A percentile compares a stretch with the other conserved stretches of the same genome.
phyloP scores from a whole-genome alignment of 1,140 invertebrate species.

The Colletes gigas region DNA sequence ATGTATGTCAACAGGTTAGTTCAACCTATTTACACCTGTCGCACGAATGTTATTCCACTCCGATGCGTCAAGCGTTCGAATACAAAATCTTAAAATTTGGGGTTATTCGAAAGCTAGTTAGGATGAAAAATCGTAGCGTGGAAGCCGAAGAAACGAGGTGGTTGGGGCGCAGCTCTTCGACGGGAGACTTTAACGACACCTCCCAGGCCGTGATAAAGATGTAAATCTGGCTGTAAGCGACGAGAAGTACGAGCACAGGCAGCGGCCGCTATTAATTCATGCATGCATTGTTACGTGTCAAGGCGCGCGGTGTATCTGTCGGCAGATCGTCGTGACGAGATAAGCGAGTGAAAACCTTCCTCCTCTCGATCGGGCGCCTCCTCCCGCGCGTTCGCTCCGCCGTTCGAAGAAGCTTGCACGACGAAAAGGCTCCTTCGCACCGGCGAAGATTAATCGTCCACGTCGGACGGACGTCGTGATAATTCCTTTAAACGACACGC shows the following conservation, averaged over 20 bases:
- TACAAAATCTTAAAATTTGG: no score
- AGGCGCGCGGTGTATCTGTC: slow-evolving; percentile 75
- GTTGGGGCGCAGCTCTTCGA: slow-evolving; percentile 3
- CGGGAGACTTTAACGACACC: slow-evolving; percentile 44
- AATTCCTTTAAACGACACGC: slow-evolving; percentile 57
- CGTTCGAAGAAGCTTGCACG: not conserved
- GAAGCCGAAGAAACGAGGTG: not conserved
- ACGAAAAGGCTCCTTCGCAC: slow-evolving; percentile 37
- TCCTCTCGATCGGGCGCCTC: slow-evolving; percentile 60
- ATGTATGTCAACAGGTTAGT: no score
- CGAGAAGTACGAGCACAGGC: slow-evolving; percentile 60
- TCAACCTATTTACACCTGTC: no score
- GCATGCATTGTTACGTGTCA: slow-evolving; percentile 79
- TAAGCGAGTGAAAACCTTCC: slow-evolving; percentile 69
- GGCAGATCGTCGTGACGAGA: slow-evolving; percentile 78
- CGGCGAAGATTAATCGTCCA: slow-evolving; percentile 53
- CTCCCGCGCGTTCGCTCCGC: slow-evolving; percentile 5
- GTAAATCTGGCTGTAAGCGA: slow-evolving; percentile 68
- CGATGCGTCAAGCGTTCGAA: no score
- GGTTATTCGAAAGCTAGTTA: no score
- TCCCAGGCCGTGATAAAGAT: slow-evolving; percentile 69
- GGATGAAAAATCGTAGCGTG: not conserved
- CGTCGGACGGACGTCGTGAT: slow-evolving; percentile 43
- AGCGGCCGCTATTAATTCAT: slow-evolving; percentile 78
- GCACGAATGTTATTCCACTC: no score